Conservation (phyloP, 2,113 vertebrate species). For the Geococcyx californianus region DNA sequence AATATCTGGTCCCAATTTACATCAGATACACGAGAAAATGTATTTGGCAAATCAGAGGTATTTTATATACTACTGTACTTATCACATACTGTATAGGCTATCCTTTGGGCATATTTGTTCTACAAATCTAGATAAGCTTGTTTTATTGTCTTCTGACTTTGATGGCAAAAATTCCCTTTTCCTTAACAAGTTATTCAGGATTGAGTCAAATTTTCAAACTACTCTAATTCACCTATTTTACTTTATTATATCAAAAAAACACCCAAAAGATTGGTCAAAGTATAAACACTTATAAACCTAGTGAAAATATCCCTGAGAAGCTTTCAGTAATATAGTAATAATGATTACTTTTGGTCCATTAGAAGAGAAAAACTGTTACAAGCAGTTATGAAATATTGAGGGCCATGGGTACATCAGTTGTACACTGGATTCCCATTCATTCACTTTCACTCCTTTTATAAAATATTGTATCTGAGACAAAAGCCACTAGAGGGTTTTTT, state of each 20-base stretch:
- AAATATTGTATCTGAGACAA: neutral
- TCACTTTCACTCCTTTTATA: neutral
- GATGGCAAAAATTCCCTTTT: conserved; percentile 52
- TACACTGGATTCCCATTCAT: neutral
- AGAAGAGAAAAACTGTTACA: neutral
- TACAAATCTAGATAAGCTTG: neutral
- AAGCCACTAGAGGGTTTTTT: neutral
- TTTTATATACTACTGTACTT: conserved; percentile 3
- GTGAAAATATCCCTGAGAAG: conserved; percentile 57
- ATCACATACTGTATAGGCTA: neutral
- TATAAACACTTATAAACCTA: conserved; percentile 9
- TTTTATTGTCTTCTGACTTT: neutral
- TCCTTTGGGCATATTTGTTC: neutral
- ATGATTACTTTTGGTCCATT: conserved; percentile 19
- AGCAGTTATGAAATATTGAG: neutral
- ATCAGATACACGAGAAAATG: neutral
- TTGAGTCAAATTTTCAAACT: conserved; percentile 2
- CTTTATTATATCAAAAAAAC: neutral
- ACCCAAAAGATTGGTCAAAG: neutral
- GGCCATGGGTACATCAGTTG: neutral
- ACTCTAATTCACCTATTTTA: conserved; percentile 1
- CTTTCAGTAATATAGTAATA: neutral
- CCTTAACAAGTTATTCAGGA: neutral
- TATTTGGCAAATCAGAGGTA: conserved; percentile 19
- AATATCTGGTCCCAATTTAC: conserved; percentile 6